Evolutionary conservation across 1,140 invertebrate genomes (phyloP), one percentile per base, ranked within the genome.

Genomic region (Zophobas atratus): DNA sequence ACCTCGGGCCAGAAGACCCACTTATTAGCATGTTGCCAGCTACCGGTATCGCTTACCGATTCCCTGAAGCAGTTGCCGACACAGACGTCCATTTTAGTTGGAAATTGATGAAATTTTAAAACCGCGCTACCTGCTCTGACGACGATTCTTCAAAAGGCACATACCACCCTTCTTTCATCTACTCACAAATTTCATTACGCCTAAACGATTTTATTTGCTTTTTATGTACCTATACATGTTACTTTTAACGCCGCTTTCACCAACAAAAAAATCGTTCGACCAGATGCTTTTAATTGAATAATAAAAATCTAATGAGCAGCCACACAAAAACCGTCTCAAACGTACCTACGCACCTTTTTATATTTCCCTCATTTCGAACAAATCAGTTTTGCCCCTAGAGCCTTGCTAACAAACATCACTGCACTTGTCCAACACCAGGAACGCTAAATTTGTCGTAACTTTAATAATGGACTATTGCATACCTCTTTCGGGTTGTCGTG

Each of bases 31-130:
- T 73, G 71, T 73, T 73, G 71, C 38, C 49, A 56, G 49, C 71
- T 73, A 73, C 71, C 71, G 71, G 71, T 73, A 56, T 73, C 71
- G 71, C 55, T 73, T 73, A 53, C 71, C 46, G 36, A 39, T 73
- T 41, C 48, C 71, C 55, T n/a, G 49, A 73, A 56, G 71, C 71
- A 73, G 39, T 73, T 49, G 71, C 41, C 55, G 49, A 39, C 51
- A 73, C 49, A 73, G 71, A 73, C 71, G 51, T 73, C 71, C 71
- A 41, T 32, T 73, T 35, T 73, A 73, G 39, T 73, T 73, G 38
- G 49, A 73, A 73, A 56, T 55, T 73, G 71, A 67, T 67, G 39
- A 67, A 67, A 67, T 43, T 43, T 67, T 67, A 35, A 60, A 39
- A 39, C 56, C 56, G n/a, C 56, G n/a, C 56, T 60, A 60, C 56